Conservation (phyloP, 2,113 vertebrate genomes). For the Apodemus sylvaticus region DNA sequence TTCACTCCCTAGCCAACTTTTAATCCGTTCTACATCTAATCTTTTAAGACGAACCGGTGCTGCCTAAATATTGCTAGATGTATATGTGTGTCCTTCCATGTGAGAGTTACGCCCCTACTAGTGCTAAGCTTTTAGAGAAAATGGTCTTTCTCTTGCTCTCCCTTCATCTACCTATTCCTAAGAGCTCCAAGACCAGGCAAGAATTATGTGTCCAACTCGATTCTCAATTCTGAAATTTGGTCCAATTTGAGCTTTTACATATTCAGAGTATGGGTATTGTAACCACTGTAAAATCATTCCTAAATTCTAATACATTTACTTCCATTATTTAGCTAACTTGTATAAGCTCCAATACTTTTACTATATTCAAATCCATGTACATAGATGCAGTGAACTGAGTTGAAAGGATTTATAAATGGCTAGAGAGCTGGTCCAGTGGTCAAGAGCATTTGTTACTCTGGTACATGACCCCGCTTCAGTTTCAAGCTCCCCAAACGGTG, state of each 20-base stretch:
- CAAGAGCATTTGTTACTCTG: neutral
- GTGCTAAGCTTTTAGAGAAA: neutral
- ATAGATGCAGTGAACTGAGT: neutral
- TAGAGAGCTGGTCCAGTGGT: neutral
- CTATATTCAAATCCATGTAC: neutral
- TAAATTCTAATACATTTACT: neutral
- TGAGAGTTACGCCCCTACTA: neutral
- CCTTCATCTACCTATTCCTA: accelerated
- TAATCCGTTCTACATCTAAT: neutral
- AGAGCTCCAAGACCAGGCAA: neutral
- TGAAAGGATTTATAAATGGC: neutral
- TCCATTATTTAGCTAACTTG: neutral
- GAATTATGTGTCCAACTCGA: accelerated
- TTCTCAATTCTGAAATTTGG: neutral
- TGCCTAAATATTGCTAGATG: neutral
- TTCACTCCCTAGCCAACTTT: neutral
- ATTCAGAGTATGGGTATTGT: neutral
- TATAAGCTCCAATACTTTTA: neutral
- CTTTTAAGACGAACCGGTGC: neutral
- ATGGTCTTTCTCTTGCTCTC: too few species aligned
- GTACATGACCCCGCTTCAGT: neutral
- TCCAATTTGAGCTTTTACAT: neutral
- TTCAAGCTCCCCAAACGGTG: neutral
- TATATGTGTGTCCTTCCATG: neutral
- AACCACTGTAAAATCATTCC: neutral